Evolutionary conservation across 2,888 invertebrate species (phyloP), one percentile per base, ranked within the genome.

Genomic region (Acanthosepion lycidas): DNA sequence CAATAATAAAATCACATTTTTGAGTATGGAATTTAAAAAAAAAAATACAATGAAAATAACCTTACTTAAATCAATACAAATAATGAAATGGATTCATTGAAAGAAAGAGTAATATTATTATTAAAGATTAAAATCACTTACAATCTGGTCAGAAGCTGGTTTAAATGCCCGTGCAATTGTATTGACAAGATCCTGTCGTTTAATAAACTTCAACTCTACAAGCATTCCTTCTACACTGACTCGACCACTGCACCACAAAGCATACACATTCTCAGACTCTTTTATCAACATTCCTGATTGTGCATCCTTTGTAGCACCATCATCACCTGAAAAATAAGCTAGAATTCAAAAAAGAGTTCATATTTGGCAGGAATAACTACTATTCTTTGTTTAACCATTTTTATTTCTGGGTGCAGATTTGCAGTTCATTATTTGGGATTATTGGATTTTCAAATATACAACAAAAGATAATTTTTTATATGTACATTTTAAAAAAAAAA

Each of bases 181-280:
- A 94, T 99, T 98, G 6, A 99, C 98, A 94, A 99, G 98, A 97
- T 99, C 99, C 98, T 99, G 99, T 91, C 99, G 98, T 98, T 97
- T 99, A 94, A 99, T 98, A 95, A 99, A 98, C 97, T 99, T 99
- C 94, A 99, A 98, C 97, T 99, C 99, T 1, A 99, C 98, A 94
- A 99, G 98, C 99, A 99, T 99, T 78, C 99, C 99, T 97, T 99
- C 99, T 96, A 99, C 99, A 97, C 99, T 99, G 28, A 98, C 98
- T 91, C 99, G 98, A 0, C 99, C 99, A 96, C 99, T 99, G 97
- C 99, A 99, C 99, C 99, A 99, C 96, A 99, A 98, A 0, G 98
- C 98, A 97, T 99, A 99, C 94, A 99, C 98, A 97, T 99, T 99
- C 97, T 99, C 99, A 92, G 99, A 99, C 97, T 99, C 99, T 97